These are phyloP conservation scores for Pogonophryne albipinna DNA, from an alignment of 2,797 vertebrate genomes.

Conservation along the genomic window DNA sequence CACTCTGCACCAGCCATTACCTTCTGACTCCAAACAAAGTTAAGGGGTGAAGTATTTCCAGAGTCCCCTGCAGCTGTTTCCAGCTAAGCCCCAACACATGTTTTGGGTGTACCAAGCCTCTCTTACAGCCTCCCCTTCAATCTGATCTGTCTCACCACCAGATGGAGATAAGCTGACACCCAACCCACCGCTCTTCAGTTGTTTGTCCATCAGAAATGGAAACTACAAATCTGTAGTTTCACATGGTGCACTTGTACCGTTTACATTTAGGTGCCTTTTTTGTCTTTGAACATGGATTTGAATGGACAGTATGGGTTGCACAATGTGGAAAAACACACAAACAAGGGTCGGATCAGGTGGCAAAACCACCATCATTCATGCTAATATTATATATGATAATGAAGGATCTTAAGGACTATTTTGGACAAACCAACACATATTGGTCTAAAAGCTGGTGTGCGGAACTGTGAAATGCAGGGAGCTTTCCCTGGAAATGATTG, in stretches of 20 bases:
- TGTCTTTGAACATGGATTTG: background rate
- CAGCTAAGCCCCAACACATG: conserved; percentile 21
- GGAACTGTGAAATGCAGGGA: no score
- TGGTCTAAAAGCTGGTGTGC: background rate
- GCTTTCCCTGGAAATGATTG: no score
- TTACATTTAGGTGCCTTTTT: background rate
- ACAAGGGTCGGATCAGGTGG: background rate
- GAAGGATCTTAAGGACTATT: conserved; percentile 1
- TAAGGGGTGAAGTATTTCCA: background rate
- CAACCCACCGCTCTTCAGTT: background rate
- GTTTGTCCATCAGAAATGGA: background rate
- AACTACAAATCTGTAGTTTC: background rate
- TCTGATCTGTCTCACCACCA: conserved; percentile 30
- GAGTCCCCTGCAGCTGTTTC: conserved; percentile 16
- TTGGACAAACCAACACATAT: background rate
- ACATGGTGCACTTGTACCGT: background rate
- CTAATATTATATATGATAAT: background rate
- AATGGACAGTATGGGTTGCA: background rate
- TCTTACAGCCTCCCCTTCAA: conserved; percentile 8
- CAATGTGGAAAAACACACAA: background rate
- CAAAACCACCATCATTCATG: background rate
- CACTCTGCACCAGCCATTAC: background rate
- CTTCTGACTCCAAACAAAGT: conserved; percentile 1
- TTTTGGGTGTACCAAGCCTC: conserved; percentile 4
- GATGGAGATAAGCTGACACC: conserved; percentile 38